Base-by-base conservation (phyloP, 2,113 vertebrate species). In the Nothocercus nigrocapillus region DNA sequence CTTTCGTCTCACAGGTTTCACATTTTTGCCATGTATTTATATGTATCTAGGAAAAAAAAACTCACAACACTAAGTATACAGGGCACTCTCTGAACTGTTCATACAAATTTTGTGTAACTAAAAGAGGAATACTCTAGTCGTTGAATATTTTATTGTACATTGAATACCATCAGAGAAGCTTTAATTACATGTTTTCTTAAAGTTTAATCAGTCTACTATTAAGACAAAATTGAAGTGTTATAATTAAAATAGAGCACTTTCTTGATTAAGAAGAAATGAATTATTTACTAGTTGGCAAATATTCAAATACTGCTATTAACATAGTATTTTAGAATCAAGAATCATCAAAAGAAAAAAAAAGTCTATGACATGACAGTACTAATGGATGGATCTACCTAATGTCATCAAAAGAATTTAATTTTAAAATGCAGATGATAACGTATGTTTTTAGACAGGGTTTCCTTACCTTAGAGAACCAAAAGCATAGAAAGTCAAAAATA, bases 111-210 rank as follows among this genome's bases (percentile, higher is more conserved):
- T 34, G 7, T 2, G 2, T 3, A 68, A 66, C 10, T 58, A 38
- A 42, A 38, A 45, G 27, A 54, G 7, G 85, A 75, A 72, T 10
- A 25, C n/a, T 92, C 36, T 81, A 20, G 54, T 59, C 78, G 11
- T 20, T 75, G 18, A 66, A 11, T 51, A 56, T 73, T 84, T 36
- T 13, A 82, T 36, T 92, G 44, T 40, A 86, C 78, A 81, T 25
- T 77, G 5, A 67, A 88, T 94, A 92, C 18, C 21, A 70, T 36
- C 9, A 47, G 45, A 73, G 59, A 89, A 68, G 27, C 32, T 72
- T 93, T 97, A 95, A 93, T 91, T 80, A 82, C 20, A 6, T 79
- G 67, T 87, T 95, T 96, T 80, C 42, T 80, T 90, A 25, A 54
- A 79, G 68, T 54, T 89, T 82, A 96, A 91, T 92, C 69, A 84